These are phyloP conservation scores for Chymomyza amoena DNA, from an alignment of 2,888 invertebrate genomes.

Conservation along the genomic window DNA sequence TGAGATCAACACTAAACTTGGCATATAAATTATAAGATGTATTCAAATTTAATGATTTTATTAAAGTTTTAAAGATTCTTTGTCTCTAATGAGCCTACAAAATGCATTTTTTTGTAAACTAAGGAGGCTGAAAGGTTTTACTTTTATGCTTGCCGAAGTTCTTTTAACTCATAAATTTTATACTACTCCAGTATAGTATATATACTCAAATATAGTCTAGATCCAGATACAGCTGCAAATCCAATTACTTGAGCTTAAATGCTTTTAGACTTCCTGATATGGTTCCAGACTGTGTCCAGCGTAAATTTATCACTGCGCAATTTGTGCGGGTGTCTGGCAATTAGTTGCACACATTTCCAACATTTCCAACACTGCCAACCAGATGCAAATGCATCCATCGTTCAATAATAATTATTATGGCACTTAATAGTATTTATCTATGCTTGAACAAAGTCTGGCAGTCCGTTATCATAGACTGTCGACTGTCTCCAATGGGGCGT, in stretches of 20 bases:
- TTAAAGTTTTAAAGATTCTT: no score
- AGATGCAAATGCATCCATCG: not conserved
- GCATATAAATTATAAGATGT: no score
- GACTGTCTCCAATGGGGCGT: not conserved
- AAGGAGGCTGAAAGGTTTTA: no score
- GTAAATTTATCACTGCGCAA: slow-evolving; percentile 55
- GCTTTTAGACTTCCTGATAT: slow-evolving; percentile 20
- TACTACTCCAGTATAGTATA: no score
- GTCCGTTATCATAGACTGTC: not conserved
- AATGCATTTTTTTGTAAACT: no score
- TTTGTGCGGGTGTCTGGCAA: slow-evolving; percentile 56
- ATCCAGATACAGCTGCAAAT: not conserved
- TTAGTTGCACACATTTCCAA: slow-evolving; percentile 35
- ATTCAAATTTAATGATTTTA: no score
- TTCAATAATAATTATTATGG: not conserved
- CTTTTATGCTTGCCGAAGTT: not conserved
- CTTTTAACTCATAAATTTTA: not conserved
- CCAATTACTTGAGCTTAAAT: not conserved
- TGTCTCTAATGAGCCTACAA: no score
- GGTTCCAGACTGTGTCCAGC: not conserved
- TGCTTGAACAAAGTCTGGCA: not conserved
- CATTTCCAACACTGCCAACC: not conserved
- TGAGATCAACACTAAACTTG: no score
- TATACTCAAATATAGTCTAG: no score
- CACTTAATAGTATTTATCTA: not conserved